phyloP scores from a whole-genome alignment of 2,888 invertebrate species.

The Deroplatys truncata region DNA sequence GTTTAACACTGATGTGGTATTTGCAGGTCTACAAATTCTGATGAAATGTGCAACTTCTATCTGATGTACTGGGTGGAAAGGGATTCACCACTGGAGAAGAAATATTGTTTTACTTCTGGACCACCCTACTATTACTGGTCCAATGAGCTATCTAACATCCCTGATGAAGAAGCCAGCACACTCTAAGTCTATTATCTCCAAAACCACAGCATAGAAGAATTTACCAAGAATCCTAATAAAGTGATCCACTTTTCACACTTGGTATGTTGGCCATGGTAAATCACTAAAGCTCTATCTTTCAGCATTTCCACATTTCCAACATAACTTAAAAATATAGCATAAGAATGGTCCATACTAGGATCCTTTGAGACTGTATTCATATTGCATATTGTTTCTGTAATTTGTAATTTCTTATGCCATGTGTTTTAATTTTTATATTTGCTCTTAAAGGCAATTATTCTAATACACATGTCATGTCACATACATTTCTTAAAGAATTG shows the following conservation, averaged over 20 bases:
- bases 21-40: constrained; percentile 71
- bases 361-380: not conserved
- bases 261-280: not conserved
- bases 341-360: not conserved
- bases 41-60: constrained; percentile 97
- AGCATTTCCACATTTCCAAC: not conserved
- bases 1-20: constrained; percentile 18
- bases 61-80: constrained; percentile 88
- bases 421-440: too few species aligned
- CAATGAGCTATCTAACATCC: constrained; percentile 67
- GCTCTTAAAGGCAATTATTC: too few species aligned
- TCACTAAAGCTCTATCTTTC: not conserved
- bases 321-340: not conserved
- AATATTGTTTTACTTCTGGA: constrained; percentile 80
- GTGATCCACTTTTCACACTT: not conserved
- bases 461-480: not conserved
- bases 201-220: not conserved
- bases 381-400: not conserved
- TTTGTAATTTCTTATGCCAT: not conserved
- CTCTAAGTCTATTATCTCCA: constrained; percentile 35
- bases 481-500: not conserved
- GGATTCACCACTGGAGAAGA: constrained; percentile 66
- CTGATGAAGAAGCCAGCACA: constrained; percentile 63
- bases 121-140: constrained; percentile 85
- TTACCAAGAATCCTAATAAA: not conserved